These are phyloP conservation scores for Coreius guichenoti DNA, from an alignment of 2,797 vertebrate genomes.

Conservation along the genomic window DNA sequence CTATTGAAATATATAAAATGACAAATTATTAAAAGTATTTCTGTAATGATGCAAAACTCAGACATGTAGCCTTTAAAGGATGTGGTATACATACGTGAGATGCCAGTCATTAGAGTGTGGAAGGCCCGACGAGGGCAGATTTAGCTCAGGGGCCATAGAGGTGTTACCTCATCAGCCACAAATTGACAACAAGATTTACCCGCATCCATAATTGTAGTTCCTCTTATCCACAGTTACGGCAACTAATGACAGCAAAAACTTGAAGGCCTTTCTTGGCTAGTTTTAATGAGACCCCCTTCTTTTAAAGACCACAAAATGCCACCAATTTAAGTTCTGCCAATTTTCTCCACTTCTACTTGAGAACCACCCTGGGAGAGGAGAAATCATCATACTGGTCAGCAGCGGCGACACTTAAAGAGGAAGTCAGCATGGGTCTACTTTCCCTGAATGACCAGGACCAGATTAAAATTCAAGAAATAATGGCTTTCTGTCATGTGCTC, in stretches of 20 bases:
- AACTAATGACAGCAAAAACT: constrained; percentile 93
- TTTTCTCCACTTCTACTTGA: constrained; percentile 92
- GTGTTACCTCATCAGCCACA: constrained; percentile 90
- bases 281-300: constrained; percentile 96
- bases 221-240: constrained; percentile 92
- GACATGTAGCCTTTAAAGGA: neutral
- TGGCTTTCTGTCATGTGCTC: constrained; percentile 89
- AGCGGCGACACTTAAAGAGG: constrained; percentile 92
- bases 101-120: constrained; percentile 50
- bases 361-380: constrained; percentile 87
- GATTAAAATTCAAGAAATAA: constrained; percentile 96
- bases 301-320: constrained; percentile 94
- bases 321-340: constrained; percentile 99
- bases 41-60: neutral
- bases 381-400: constrained; percentile 87
- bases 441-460: constrained; percentile 87
- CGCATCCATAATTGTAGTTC: constrained; percentile 95
- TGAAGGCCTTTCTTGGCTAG: constrained; percentile 80
- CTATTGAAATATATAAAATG: constrained; percentile 4
- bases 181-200: constrained; percentile 98
- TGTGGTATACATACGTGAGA: neutral
- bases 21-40: constrained; percentile 18
- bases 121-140: constrained; percentile 64
- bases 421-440: constrained; percentile 91
- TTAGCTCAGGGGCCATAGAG: constrained; percentile 84